phyloP scores from a whole-genome alignment of 2,797 vertebrate genomes.

The Cuniculus paca region DNA sequence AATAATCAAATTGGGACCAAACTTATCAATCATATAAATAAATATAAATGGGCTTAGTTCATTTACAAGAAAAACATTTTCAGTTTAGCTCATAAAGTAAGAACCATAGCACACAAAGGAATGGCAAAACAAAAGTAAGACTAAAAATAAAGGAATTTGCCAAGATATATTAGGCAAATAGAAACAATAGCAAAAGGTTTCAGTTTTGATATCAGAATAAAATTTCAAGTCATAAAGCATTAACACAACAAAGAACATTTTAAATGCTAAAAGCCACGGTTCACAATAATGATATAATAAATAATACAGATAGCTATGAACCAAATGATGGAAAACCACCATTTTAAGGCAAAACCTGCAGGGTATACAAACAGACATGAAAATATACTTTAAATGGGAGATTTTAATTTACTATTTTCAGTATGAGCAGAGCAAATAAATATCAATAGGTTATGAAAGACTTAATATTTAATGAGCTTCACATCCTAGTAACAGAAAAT shows the following conservation, averaged over 20 bases:
- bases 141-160: not conserved
- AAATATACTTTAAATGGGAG: not conserved
- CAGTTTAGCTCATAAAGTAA: conserved; percentile 1
- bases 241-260: not conserved
- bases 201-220: not conserved
- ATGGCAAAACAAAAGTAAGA: not conserved
- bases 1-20: not conserved
- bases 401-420: not conserved
- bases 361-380: not conserved
- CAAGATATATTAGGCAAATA: not conserved
- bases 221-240: conserved; percentile 19
- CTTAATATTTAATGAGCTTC: not conserved
- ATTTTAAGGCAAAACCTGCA: not conserved
- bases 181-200: not conserved
- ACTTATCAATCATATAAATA: not conserved
- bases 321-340: not conserved
- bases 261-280: not conserved
- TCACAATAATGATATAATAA: not conserved
- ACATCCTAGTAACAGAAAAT: not conserved
- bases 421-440: not conserved
- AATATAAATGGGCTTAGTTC: not conserved
- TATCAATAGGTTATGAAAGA: not conserved
- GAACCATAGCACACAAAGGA: not conserved
- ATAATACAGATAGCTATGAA: not conserved
- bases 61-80: not conserved